Percentiles rank a stretch among this genome's conserved stretches.
Conservation (phyloP, 2,113 vertebrate species). For the cat (Felis catus) region F.catus_Fca126_mat1.0 CM031411.1:122885501-122886000, state of each 20-base stretch:
- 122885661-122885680: neutral
- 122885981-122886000: neutral
- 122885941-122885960: neutral
- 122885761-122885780: neutral
- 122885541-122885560: constrained; percentile 29
- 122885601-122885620: neutral
- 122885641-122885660: neutral
- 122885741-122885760: neutral
- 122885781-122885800: neutral
- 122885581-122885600: neutral
- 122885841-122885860: neutral
- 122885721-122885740: neutral
- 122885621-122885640: neutral
- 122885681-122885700: neutral
- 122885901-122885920: neutral
- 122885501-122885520: constrained; percentile 29
- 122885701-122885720: neutral
- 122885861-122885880: neutral
- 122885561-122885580: constrained; percentile 57
- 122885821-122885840: neutral
- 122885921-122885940: neutral
- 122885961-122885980: neutral
- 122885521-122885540: constrained; percentile 13
- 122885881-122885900: neutral
- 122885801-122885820: neutral